Evolutionary conservation across 2,888 invertebrate genomes (phyloP).

Genomic region (Coecobrya sp.): DNA sequence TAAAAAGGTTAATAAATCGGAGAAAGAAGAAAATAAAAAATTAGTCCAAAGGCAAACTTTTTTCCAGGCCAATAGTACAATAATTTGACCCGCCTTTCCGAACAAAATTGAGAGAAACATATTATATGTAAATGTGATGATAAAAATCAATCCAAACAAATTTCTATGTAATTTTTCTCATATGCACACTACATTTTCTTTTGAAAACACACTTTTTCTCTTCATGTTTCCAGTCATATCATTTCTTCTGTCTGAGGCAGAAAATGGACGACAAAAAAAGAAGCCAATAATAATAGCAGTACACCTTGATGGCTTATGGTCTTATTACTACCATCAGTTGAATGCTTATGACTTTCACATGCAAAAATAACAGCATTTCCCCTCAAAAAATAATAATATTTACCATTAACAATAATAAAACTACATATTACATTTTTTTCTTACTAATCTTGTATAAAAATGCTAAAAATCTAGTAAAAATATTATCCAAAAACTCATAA

Average conservation of each 20-base stretch:
- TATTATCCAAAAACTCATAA: constrained; percentile 55
- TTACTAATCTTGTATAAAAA: constrained; percentile 40
- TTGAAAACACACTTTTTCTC: constrained; percentile 33
- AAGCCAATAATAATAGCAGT: background rate
- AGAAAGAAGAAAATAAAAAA: constrained; percentile 2
- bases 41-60: constrained; percentile 25
- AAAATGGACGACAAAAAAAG: background rate
- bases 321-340: constrained; percentile 38
- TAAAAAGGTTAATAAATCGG: constrained; percentile 23
- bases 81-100: constrained; percentile 32
- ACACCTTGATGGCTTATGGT: constrained; percentile 38
- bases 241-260: background rate
- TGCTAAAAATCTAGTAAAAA: constrained; percentile 53
- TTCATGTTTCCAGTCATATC: constrained; percentile 46
- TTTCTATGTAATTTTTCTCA: constrained; percentile 65
- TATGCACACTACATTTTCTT: constrained; percentile 35
- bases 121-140: constrained; percentile 69
- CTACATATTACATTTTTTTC: constrained; percentile 39
- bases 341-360: constrained; percentile 15
- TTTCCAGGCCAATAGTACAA: constrained; percentile 35
- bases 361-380: constrained; percentile 26
- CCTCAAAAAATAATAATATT: constrained; percentile 34
- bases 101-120: constrained; percentile 9
- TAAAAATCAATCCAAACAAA: constrained; percentile 68
- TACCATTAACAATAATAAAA: constrained; percentile 37